Evolutionary conservation across 2,888 invertebrate species (phyloP).

Genomic region (Drosophila prostipennis): DNA sequence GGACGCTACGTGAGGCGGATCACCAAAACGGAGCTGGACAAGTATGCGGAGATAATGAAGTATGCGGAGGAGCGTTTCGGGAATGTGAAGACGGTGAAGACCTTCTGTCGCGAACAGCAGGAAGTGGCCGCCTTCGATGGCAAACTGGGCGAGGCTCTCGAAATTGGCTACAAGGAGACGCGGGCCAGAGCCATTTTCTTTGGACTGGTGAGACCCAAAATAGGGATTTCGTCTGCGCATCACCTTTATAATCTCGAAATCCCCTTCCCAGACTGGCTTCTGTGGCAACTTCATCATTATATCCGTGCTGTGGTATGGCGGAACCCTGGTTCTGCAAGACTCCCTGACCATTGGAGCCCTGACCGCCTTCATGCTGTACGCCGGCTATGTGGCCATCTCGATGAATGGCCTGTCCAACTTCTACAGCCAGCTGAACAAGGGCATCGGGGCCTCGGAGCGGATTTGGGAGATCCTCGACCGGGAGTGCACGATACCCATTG

Average conservation of each 20-base stretch:
- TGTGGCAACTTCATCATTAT: conserved; percentile 95
- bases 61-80: conserved; percentile 96
- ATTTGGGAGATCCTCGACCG: conserved; percentile 96
- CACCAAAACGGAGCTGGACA: conserved; percentile 91
- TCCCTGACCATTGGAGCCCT: conserved; percentile 93
- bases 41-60: conserved; percentile 87
- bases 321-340: conserved; percentile 92
- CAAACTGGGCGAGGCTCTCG: conserved; percentile 89
- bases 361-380: conserved; percentile 97
- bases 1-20: conserved; percentile 94
- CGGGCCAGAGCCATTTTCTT: conserved; percentile 95
- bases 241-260: neutral
- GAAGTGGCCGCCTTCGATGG: conserved; percentile 89
- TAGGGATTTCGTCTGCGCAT: too few relatives aligned
- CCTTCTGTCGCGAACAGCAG: conserved; percentile 93
- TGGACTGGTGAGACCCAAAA: conserved; percentile 88
- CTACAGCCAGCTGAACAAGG: conserved; percentile 97
- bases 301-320: conserved; percentile 96
- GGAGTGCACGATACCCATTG: conserved; percentile 89
- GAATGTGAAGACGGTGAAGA: conserved; percentile 96
- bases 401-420: conserved; percentile 95
- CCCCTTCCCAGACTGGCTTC: conserved; percentile 89
- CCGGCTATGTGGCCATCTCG: conserved; percentile 96
- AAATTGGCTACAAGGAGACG: conserved; percentile 94
- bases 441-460: conserved; percentile 94